Base-by-base conservation (phyloP, 2,797 vertebrate genomes). In the Melopsittacus undulatus region DNA sequence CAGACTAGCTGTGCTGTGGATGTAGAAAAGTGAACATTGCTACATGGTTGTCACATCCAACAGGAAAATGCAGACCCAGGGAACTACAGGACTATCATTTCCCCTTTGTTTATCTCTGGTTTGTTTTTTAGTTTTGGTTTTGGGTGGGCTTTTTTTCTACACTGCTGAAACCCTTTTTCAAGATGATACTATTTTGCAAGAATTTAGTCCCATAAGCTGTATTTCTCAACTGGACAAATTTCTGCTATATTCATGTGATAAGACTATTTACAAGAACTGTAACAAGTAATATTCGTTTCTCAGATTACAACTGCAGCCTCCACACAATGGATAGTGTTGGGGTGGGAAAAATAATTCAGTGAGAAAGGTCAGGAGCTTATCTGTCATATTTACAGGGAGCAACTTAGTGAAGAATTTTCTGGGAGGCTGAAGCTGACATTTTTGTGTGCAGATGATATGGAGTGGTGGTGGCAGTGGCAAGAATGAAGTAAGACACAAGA, bases 261-360 rank as follows among this genome's bases (percentile, higher is more conserved):
- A 89, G 59, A 63, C 86, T 93, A 89, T 92, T 94, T 93, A 62
- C 77, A 93, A 79, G 62, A 92, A 83, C 40, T 83, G 32, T 81
- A 85, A 64, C 40, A 92, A 92, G 54, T 94, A 34, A 59, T 79
- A 45, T 92, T 92, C 20, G 69, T 88, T 96, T 96, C 59, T 73
- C 57, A 95, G 73, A 74, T 91, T 88, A 52, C 86, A 77, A 80
- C 83, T 93, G 69, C 59, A 76, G 54, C 59, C 78, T 84, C 66
- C 85, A 86, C 79, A 79, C 80, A 88, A 92, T 42, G 29, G 56
- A 57, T 67, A 86, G n/a, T 73, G 23, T 91, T 89, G 56, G 38
- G 34, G 46, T 54, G n/a, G 66, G 45, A 62, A 93, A 92, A 89
- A 78, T 85, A 81, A 78, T 91, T 91, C 13, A 38, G 17, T 76